Conservation (phyloP, 2,888 invertebrate species). For the Nemotelus nigrinus region DNA sequence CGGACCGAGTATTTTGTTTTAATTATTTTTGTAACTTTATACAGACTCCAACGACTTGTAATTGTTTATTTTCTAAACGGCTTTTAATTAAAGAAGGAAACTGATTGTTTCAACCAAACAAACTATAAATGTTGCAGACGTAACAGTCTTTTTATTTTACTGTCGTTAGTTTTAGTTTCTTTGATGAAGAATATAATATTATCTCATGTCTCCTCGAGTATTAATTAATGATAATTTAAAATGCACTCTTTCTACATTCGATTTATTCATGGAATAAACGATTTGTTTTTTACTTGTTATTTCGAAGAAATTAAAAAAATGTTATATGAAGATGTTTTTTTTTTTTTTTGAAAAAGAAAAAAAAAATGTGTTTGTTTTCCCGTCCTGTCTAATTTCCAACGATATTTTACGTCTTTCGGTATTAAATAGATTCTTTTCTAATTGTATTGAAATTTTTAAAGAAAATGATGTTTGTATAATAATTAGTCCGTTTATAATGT, state of each 20-base stretch:
- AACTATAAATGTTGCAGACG: too few relatives aligned
- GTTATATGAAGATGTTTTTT: too few relatives aligned
- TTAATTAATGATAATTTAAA: constrained; percentile 32
- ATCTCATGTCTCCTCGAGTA: constrained; percentile 43
- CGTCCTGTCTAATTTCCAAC: constrained; percentile 17
- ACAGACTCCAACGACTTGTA: too few relatives aligned
- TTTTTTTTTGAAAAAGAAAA: neutral
- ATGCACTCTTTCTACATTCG: constrained; percentile 21
- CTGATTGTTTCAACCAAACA: too few relatives aligned
- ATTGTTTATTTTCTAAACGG: too few relatives aligned
- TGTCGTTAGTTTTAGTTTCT: constrained; percentile 32
- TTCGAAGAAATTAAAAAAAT: too few relatives aligned
- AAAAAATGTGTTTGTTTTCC: constrained; percentile 3
- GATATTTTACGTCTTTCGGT: neutral
- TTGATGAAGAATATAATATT: constrained; percentile 33
- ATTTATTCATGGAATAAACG: constrained; percentile 34
- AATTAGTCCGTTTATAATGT: too few relatives aligned
- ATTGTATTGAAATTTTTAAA: too few relatives aligned
- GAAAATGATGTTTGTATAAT: too few relatives aligned
- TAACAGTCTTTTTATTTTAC: constrained; percentile 2
- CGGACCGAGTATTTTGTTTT: neutral
- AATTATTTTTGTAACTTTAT: neutral
- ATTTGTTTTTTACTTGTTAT: neutral
- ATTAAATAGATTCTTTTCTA: too few relatives aligned
- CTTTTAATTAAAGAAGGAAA: too few relatives aligned